Evolutionary conservation across 2,888 invertebrate genomes (phyloP).

Genomic region (Brenthis daphne): DNA sequence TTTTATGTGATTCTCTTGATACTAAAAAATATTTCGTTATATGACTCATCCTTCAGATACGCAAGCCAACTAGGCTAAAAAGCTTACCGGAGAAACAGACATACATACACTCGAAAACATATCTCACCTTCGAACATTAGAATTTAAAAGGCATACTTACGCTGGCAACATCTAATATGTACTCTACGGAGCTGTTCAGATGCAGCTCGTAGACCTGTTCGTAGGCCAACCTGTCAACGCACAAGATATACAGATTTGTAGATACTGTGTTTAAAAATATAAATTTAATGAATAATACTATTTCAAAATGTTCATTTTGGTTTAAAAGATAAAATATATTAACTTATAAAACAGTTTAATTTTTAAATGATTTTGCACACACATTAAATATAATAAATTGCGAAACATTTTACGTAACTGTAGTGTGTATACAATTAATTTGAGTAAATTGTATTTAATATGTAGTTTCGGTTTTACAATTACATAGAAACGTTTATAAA

Average conservation of each 20-base stretch:
- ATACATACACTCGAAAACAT: too few relatives aligned
- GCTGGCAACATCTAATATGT: slow-evolving; percentile 63
- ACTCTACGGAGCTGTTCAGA: slow-evolving; percentile 61
- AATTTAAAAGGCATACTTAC: slow-evolving; percentile 47
- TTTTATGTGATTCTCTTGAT: too few relatives aligned
- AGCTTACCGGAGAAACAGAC: too few relatives aligned
- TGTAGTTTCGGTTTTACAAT: not conserved
- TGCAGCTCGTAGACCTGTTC: slow-evolving; percentile 55
- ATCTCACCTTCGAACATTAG: too few relatives aligned
- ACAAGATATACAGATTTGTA: not conserved
- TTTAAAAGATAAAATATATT: not conserved
- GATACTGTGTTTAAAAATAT: not conserved
- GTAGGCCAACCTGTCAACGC: slow-evolving; percentile 54
- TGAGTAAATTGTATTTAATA: not conserved
- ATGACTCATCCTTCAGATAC: not conserved
- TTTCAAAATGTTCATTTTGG: too few relatives aligned
- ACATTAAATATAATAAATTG: slow-evolving; percentile 24
- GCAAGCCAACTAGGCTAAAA: too few relatives aligned
- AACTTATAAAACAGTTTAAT: not conserved
- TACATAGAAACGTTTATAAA: not conserved
- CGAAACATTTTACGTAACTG: slow-evolving; percentile 21
- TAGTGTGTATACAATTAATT: not conserved
- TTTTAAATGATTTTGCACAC: slow-evolving; percentile 8
- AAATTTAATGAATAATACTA: too few relatives aligned
- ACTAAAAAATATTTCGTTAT: slow-evolving; percentile 11